A percentile compares a stretch with the other conserved stretches of the same genome.
Conservation (phyloP, 2,113 vertebrate genomes). For the Cervus canadensis region DNA sequence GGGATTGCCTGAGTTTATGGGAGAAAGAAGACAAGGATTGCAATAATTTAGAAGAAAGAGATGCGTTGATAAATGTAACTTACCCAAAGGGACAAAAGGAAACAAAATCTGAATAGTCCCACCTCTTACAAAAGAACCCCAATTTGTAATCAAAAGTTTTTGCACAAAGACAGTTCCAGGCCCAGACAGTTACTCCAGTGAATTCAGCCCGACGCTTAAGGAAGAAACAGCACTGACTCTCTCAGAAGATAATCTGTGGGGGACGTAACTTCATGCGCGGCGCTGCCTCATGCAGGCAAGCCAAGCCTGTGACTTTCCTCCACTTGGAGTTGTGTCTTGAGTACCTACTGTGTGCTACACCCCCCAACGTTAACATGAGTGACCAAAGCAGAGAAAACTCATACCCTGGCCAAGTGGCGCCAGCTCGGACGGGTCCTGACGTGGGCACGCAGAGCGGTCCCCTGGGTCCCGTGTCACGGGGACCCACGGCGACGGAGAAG, state of each 20-base stretch:
- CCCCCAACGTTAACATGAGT: background rate
- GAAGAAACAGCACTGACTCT: background rate
- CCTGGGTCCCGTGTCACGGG: background rate
- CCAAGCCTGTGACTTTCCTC: background rate
- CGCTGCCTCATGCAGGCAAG: accelerated
- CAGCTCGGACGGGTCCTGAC: accelerated
- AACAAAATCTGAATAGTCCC: background rate
- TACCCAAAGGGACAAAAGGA: background rate
- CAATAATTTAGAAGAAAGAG: background rate
- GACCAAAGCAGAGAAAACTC: background rate
- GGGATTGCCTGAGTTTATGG: background rate
- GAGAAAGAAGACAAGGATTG: background rate
- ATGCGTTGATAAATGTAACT: background rate
- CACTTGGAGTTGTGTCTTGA: accelerated
- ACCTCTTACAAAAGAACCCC: background rate
- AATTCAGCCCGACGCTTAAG: accelerated
- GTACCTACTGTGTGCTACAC: background rate
- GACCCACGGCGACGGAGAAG: accelerated
- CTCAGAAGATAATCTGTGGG: background rate
- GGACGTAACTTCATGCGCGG: accelerated
- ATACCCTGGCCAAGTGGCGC: accelerated
- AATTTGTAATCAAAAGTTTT: background rate
- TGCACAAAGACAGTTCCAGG: background rate
- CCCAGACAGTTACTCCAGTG: background rate
- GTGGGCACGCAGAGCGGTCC: background rate